phyloP scores from a whole-genome alignment of 1,140 invertebrate species.

The Holotrichia oblita region DNA sequence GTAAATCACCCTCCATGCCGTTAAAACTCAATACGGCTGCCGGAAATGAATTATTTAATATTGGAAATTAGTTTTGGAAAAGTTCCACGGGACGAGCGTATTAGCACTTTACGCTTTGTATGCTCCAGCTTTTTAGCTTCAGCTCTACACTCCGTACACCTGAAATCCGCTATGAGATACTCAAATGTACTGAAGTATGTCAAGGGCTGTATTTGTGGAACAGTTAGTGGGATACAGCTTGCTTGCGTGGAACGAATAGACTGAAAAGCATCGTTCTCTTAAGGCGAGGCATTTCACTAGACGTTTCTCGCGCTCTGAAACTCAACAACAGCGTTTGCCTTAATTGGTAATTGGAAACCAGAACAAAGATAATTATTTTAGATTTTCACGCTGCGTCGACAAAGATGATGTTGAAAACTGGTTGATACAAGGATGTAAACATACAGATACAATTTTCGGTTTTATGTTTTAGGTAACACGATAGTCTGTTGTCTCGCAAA shows the following conservation, averaged over 20 bases:
- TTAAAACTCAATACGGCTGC: slow-evolving; percentile 12
- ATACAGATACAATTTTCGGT: slow-evolving; percentile 1
- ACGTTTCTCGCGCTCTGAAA: neutral
- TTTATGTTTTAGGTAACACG: slow-evolving; percentile 1
- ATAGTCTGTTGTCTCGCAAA: neutral
- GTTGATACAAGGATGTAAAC: neutral
- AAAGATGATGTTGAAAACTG: neutral
- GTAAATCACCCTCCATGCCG: neutral
- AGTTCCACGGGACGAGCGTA: neutral
- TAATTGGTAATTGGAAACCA: slow-evolving; percentile 32
- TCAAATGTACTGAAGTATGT: slow-evolving; percentile 14
- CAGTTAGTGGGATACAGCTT: neutral
- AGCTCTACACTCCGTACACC: neutral
- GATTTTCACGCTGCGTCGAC: neutral
- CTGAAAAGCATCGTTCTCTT: neutral
- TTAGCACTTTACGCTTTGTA: neutral
- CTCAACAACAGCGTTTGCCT: neutral
- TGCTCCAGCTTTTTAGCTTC: neutral
- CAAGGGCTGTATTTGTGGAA: slow-evolving; percentile 17
- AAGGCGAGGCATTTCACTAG: neutral
- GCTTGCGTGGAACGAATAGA: neutral
- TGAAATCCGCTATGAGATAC: neutral
- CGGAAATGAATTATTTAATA: slow-evolving; percentile 29
- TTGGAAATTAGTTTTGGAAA: slow-evolving; percentile 22
- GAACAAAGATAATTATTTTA: slow-evolving; percentile 34